Conservation (phyloP, 2,113 vertebrate species). For the Ondatra zibethicus region DNA sequence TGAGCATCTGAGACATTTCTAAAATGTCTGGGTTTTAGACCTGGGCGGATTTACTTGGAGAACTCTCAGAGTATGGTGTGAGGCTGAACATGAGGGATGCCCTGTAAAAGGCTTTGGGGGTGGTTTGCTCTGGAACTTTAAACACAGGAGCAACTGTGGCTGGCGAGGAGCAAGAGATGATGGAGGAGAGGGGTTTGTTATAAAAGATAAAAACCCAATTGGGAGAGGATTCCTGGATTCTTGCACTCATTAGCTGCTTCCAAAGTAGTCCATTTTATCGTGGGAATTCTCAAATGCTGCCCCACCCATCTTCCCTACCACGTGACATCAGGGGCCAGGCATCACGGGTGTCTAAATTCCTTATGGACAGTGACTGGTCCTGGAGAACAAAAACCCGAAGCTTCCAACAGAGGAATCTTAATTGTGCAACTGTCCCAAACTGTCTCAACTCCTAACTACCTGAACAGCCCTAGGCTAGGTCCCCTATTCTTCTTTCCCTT, state of each 20-base stretch:
- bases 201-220: not conserved
- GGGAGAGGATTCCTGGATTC: not conserved
- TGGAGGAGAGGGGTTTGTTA: too few relatives aligned
- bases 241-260: not conserved
- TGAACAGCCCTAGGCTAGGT: not conserved
- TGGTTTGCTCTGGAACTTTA: not conserved
- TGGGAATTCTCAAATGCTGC: not conserved
- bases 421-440: too few relatives aligned
- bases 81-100: not conserved
- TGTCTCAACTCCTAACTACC: not conserved
- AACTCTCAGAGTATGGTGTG: not conserved
- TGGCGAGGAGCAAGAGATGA: not conserved
- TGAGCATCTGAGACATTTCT: not conserved
- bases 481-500: not conserved
- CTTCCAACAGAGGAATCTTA: not conserved
- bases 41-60: fast-evolving
- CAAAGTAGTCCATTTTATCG: not conserved
- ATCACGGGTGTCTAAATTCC: not conserved
- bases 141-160: not conserved
- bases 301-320: not conserved
- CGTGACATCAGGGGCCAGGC: not conserved
- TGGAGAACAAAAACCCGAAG: not conserved
- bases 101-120: not conserved
- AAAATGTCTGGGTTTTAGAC: not conserved
- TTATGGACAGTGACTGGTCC: not conserved